A percentile compares a stretch with the other conserved stretches of the same genome.
phyloP scores from a whole-genome alignment of 2,888 invertebrate species.

The Clistopyga incitator region DNA sequence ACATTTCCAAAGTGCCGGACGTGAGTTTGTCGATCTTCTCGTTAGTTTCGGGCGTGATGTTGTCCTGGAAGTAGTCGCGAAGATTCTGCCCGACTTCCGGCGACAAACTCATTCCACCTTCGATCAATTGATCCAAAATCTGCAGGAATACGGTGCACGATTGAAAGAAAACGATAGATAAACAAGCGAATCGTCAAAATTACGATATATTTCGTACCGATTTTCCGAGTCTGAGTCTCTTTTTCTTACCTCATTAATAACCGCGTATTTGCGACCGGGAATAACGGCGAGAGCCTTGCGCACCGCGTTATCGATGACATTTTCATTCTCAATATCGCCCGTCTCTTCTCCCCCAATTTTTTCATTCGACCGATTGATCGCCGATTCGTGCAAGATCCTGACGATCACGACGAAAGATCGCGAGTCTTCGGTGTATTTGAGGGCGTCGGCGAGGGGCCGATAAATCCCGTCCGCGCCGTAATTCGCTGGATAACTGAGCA shows the following conservation, averaged over 20 bases:
- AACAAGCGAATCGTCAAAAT: background rate
- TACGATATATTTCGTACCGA: no score
- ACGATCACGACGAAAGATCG: constrained; percentile 60
- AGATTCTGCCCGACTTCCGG: constrained; percentile 87
- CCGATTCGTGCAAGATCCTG: constrained; percentile 39
- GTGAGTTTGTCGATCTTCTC: constrained; percentile 88
- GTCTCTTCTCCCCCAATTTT: background rate
- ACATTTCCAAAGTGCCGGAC: constrained; percentile 86
- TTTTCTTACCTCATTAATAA: background rate
- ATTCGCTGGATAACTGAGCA: constrained; percentile 45
- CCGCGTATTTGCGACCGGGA: background rate
- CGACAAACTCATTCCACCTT: constrained; percentile 89
- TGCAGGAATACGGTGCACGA: constrained; percentile 61
- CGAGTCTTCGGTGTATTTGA: constrained; percentile 69
- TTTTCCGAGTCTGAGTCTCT: no score
- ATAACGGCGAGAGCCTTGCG: background rate
- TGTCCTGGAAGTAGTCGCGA: constrained; percentile 88
- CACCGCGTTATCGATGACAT: background rate
- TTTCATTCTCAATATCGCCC: background rate
- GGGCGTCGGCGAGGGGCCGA: constrained; percentile 55
- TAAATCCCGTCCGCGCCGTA: constrained; percentile 59
- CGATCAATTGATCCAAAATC: constrained; percentile 86
- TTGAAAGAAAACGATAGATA: background rate
- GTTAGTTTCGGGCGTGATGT: constrained; percentile 88
- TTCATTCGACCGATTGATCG: background rate